Evolutionary conservation across 2,113 vertebrate genomes (phyloP), one percentile per base, ranked within the genome.

Genomic region (Neotoma lepida): DNA sequence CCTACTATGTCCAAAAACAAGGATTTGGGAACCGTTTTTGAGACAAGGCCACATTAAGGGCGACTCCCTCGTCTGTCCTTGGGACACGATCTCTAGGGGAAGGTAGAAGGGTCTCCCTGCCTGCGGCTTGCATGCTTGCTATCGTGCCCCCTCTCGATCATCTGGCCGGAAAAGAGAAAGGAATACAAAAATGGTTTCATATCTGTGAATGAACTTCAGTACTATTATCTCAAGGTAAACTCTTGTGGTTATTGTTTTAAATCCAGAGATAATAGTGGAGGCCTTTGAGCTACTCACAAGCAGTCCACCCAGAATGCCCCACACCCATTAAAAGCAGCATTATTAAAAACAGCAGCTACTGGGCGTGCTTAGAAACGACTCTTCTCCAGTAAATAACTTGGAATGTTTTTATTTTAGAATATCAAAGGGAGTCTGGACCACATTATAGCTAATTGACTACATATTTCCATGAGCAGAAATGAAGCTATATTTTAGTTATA

Each of bases 281-380:
- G 93, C 94, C 76, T 93, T 64, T 82, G 68, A 97, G 87, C 87
- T 51, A 76, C 90, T 89, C 39, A 74, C 68, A 61, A 56, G 74
- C n/a, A 28, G 51, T 76, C 78, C n/a, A 68, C 90, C 80, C 94
- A 96, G 56, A 93, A 96, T 93, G 77, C 93, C 91, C 96, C 94
- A 94, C 91, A 93, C 90, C 89, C 97, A 94, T 96, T 97, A 96
- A 95, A 95, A 96, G 88, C 94, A 96, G 89, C 63, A 61, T 97
- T 97, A 97, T 97, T 97, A 94, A 96, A 97, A 97, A 96, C 97
- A 97, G 97, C 96, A 97, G 97, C 96, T 97, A 96, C 97, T 96
- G 97, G 97, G 96, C 54, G 78, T 96, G 91, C 97, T 97, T 96
- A 95, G 96, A 97, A 96, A 96, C 71, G 95, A 94, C 94, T 95